Base-by-base conservation (phyloP, 2,113 vertebrate genomes). In the Triplophysa rosa region DNA sequence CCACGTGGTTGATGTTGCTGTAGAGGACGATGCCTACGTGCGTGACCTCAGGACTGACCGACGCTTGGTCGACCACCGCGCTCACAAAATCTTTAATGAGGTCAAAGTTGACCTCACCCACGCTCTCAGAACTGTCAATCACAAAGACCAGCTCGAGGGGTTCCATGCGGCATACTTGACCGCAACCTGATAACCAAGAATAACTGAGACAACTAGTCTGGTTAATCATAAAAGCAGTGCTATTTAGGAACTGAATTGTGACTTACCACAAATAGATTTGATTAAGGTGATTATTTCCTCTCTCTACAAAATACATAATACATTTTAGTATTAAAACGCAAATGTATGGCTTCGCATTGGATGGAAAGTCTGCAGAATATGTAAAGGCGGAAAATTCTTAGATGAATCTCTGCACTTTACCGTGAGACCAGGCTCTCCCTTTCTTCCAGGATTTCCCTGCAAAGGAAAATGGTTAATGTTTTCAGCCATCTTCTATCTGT, bases 41-140 rank as follows among this genome's bases (percentile, higher is more conserved):
- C 0, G 90, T 88, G 1, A 85, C 84, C 49, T 91, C 62, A 0
- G 80, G 76, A 80, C 84, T 83, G 64, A 92, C 86, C 0, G 88
- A 89, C 23, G 92, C 75, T 0, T 88, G 88, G 83, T 95, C 94
- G 0, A 94, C 90, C 77, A 95, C 81, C 8, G 89, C 80, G 79
- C 91, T 95, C 74, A 95, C 92, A 81, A 95, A 96, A 79, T 91
- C 90, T 86, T 97, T 95, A 62, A 94, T 90, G 79, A 95, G 79
- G 1, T 93, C 81, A 67, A 96, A 96, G 87, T 95, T 95, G 1
- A 93, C 89, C 0, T 90, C 94, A 2, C 95, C 95, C 11, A 96
- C 92, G 0, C 94, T 96, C 87, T 96, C 94, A 0, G 95, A 98
- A 86, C 96, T 96, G 89, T 98, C 95, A 2, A 95, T 94, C 83